These are phyloP conservation scores for Plagodis dolabraria DNA, from an alignment of 2,888 invertebrate genomes.

Conservation along the genomic window DNA sequence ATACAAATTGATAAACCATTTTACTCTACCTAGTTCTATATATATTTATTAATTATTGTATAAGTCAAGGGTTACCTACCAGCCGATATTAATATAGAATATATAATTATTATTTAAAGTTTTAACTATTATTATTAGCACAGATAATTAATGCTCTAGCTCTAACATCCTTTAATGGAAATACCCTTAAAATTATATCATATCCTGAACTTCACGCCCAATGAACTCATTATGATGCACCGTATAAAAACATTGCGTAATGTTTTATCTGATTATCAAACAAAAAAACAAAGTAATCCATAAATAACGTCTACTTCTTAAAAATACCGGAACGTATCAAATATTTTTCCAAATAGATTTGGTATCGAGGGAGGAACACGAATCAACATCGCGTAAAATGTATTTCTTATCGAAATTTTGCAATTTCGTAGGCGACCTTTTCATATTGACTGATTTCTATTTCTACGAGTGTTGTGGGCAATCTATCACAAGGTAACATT, in stretches of 20 bases:
- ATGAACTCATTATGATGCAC: neutral
- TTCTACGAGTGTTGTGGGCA: slow-evolving; percentile 10
- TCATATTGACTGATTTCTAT: slow-evolving; percentile 12
- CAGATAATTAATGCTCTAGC: no score
- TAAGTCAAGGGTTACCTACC: no score
- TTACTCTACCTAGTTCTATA: no score
- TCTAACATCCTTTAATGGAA: neutral
- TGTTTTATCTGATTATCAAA: neutral
- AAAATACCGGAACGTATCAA: neutral
- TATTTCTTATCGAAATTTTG: slow-evolving; percentile 18
- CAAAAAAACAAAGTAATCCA: neutral
- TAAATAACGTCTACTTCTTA: neutral
- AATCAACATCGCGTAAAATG: slow-evolving; percentile 15
- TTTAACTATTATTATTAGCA: no score
- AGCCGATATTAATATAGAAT: no score
- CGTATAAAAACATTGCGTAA: neutral
- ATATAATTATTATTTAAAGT: no score
- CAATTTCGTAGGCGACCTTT: slow-evolving; percentile 8
- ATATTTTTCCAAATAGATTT: slow-evolving; percentile 12
- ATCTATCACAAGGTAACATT: slow-evolving; percentile 19
- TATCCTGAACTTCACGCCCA: slow-evolving; percentile 1
- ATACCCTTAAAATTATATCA: slow-evolving; percentile 1
- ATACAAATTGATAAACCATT: no score
- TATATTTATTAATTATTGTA: no score
- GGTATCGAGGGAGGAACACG: slow-evolving; percentile 14